Evolutionary conservation across 2,113 vertebrate genomes (phyloP), one percentile per base, ranked within the genome.

Genomic region (Hippocampus guttulatus): DNA sequence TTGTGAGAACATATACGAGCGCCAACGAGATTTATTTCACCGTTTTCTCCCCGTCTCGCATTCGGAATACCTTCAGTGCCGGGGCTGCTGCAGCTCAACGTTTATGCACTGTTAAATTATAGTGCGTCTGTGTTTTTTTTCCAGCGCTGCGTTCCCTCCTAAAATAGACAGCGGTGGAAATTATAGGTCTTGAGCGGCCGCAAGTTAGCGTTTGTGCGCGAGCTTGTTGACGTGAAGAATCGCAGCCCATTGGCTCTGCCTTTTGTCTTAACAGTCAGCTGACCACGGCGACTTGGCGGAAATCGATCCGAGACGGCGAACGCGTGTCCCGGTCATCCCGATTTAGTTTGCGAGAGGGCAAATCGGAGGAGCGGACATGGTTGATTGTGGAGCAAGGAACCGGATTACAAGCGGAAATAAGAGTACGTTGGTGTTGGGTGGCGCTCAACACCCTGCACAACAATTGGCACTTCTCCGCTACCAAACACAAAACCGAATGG

Each of bases 141-240:
- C 15, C 54, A 74, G 72, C 66, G 62, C 75, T 84, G 57, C 11
- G 25, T 78, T 61, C 67, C 61, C 43, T 85, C 87, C 69, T 76
- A 84, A 90, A 90, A 90, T 89, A 90, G 85, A 85, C 74, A 69
- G 80, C 49, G 25, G 60, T 45, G 75, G 52, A 85, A 87, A 85
- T 85, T 74, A 87, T 77, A 75, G 78, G 69, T 75, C 75, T 84
- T 64, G 75, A 58, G 60, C 62, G 52, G 49, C 64, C 64, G 74
- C 71, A 77, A 69, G 63, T 69, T 69, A 73, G 75, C 54, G 49
- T 72, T 70, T 57, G 41, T 47, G n/a, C 52, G 65, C 70, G 61
- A 71, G 77, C 65, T 14, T 33, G 57, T n/a, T 33, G 70, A 78
- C 47, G 62, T 64, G 51, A 68, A 71, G 38, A 67, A 67, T 69